Base-by-base conservation (phyloP, 1,140 invertebrate genomes). In the Tribolium castaneum region DNA sequence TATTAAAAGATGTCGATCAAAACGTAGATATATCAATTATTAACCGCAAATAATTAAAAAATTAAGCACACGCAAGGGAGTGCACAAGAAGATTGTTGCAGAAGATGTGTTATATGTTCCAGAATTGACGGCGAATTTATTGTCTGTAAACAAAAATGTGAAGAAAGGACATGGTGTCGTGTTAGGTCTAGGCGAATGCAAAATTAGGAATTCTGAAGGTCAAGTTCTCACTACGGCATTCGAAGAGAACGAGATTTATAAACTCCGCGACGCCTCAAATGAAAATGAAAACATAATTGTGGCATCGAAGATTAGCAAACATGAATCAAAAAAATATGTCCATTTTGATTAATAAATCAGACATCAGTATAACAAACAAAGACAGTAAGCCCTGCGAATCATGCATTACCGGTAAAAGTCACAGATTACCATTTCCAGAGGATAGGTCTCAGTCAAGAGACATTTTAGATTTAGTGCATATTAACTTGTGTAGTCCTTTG, bases 401-500 rank as follows among this genome's bases (percentile, higher is more conserved):
- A 66, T 66, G 59, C n/a, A 34, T 66, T 6, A 66, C 1, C 1
- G 59, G 59, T 25, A 66, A 66, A 66, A 12, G 25, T 14, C 14
- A 66, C 22, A 14, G 52, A 34, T 16, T 75, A 14, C 25, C 74
- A 10, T 62, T 75, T 30, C 16, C 9, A 30, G 22, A 6, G 13
- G 62, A 19, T 66, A 39, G 13, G 7, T 13, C 14, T 39, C 13
- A 56, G n/a, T 12, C 13, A 10, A 56, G 25, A 13, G 72, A 74
- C 10, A 25, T 56, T 1, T 30, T 74, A 10, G 49, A 74, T 25
- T 54, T 74, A 35, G 22, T 74, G n/a, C 85, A 87, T 80, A 77
- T 84, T 0, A 85, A 87, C 80, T 54, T 87, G 3, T 86, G 84
- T 80, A 86, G 86, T 10, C 85, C 84, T 12, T 85, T 86, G 83